Conservation (phyloP, 2,888 invertebrate genomes). For the Agrochola circellaris region DNA sequence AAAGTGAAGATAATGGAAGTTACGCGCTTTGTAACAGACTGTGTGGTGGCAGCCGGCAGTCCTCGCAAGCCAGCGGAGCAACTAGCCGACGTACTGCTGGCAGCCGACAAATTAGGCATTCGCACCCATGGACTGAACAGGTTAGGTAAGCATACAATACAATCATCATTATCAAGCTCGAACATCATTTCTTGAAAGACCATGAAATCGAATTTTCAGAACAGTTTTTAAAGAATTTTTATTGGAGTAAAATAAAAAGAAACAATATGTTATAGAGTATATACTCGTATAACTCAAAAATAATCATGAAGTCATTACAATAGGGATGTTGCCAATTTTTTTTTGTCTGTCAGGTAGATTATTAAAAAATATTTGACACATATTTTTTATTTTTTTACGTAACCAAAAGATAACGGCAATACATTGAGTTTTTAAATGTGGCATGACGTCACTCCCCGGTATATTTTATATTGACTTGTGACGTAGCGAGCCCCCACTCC, state of each 20-base stretch:
- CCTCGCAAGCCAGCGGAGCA: constrained; percentile 14
- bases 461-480: no score
- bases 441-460: no score
- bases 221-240: neutral
- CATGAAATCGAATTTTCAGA: neutral
- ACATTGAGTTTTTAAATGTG: no score
- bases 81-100: constrained; percentile 24
- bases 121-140: constrained; percentile 36
- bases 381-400: no score
- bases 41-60: constrained; percentile 23
- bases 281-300: neutral
- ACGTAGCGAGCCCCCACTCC: no score
- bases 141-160: constrained; percentile 21
- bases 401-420: no score
- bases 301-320: neutral
- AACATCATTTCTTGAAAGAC: neutral
- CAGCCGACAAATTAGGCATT: constrained; percentile 29
- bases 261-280: neutral
- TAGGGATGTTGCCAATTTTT: no score
- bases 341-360: no score
- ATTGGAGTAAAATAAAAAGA: neutral
- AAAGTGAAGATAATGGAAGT: constrained; percentile 2
- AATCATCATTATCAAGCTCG: neutral
- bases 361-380: no score
- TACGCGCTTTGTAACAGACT: constrained; percentile 19